Evolutionary conservation across 2,888 invertebrate species (phyloP), one percentile per base, ranked within the genome.

Genomic region (Aspidiotus destructor): DNA sequence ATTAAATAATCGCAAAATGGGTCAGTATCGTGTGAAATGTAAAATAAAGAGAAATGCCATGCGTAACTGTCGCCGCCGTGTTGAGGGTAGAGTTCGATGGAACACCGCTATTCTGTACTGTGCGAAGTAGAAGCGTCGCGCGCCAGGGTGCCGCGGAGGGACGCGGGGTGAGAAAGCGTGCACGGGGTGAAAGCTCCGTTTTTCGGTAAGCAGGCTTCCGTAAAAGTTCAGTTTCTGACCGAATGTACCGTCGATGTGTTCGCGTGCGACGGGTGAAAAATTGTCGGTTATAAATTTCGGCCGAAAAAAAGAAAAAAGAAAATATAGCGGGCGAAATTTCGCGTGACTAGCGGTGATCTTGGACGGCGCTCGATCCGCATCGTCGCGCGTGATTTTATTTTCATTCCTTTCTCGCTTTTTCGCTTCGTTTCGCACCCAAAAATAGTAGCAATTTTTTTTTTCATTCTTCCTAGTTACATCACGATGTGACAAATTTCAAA

Each of bases 1-100:
- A 48, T 13, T 11, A n/a, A 48, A 48, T 48, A 48, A 48, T 48
- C 42, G 41, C 54, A 41, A 64, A 57, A 67, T 67, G 48, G 67
- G 67, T 67, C 67, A 67, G 67, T 60, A 67, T 60, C 17, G 58
- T 67, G 58, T 57, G 44, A 67, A 48, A 67, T 58, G n/a, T 28
- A 28, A 28, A 28, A 28, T 28, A 48, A 48, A 52, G 10, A 58
- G 44, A 67, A 67, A 58, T 67, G 67, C 48, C 67, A 58, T 67
- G 67, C 58, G 67, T 58, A 60, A 67, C 60, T 48, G 67, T 67
- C 67, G 60, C 67, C 58, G 48, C 58, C 58, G 57, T 42, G 60
- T 58, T 67, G 58, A 44, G 67, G 60, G 58, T 60, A 67, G 60
- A 60, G 42, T 57, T 57, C 60, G 67, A 48, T 67, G 52, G n/a